Evolutionary conservation across 2,888 invertebrate species (phyloP).

Genomic region (Polydrusus cervinus): DNA sequence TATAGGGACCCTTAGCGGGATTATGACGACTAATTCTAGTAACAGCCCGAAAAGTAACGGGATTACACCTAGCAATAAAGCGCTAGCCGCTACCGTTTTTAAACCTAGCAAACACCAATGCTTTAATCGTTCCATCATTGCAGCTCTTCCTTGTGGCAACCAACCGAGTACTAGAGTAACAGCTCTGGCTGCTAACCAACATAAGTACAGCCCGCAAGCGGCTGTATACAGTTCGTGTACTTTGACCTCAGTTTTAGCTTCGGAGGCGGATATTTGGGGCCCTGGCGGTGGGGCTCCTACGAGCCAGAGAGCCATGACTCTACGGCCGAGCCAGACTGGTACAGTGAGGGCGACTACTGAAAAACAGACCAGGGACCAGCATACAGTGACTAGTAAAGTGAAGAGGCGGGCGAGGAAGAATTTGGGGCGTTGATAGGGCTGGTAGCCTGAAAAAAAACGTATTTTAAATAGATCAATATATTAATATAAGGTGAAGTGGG

Average conservation of each 20-base stretch:
- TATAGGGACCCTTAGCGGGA: conserved; percentile 93
- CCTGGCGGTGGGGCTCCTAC: conserved; percentile 73
- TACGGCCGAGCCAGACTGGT: conserved; percentile 92
- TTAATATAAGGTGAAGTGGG: too few relatives aligned
- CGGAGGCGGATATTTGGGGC: conserved; percentile 64
- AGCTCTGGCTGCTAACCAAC: conserved; percentile 93
- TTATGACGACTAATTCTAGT: conserved; percentile 92
- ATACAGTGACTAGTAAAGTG: conserved; percentile 84
- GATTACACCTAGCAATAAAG: conserved; percentile 89
- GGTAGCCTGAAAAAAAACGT: conserved; percentile 78
- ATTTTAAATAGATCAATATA: too few relatives aligned
- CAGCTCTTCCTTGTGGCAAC: conserved; percentile 91
- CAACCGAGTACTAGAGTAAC: conserved; percentile 88
- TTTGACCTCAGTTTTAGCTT: conserved; percentile 64
- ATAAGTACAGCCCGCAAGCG: conserved; percentile 94
- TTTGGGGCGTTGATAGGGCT: conserved; percentile 90
- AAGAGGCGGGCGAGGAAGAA: conserved; percentile 84
- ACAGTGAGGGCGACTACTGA: conserved; percentile 90
- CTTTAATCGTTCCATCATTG: conserved; percentile 80
- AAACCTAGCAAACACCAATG: conserved; percentile 84
- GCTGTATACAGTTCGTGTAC: conserved; percentile 98
- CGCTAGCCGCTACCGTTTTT: conserved; percentile 84
- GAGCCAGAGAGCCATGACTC: conserved; percentile 91
- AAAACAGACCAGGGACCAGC: conserved; percentile 87
- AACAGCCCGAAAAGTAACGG: conserved; percentile 94